Evolutionary conservation across 2,888 invertebrate species (phyloP), one percentile per base, ranked within the genome.

Genomic region (Nemapogon koenigi): DNA sequence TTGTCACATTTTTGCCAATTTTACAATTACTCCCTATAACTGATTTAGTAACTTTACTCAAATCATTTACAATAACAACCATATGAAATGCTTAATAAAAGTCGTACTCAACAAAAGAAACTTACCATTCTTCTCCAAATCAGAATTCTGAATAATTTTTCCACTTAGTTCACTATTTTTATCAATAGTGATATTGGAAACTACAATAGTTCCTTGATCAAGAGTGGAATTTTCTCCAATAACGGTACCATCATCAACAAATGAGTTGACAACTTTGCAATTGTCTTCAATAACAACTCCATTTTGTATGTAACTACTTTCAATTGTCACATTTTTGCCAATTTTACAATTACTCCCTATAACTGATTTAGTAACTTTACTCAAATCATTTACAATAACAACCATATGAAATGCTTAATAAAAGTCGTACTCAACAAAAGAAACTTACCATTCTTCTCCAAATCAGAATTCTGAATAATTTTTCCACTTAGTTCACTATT

Each of bases 281-380:
- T 85, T 81, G 50, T 88, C 87, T 47, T 84, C 86, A 39, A 97
- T 83, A 11, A 58, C 69, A 4, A 86, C 87, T 62, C 88, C 83
- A 41, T 90, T 84, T 81, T 93, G 86, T 26, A 97, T 66, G 49
- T 88, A 89, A 6, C 89, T 88, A 50, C 90, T 85, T 46, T 79
- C 75, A 25, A 97, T 82, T 14, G 55, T 68, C 13, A 91, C 91
- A 66, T 91, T 88, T 44, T 84, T 82, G 16, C 91, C 93, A 43
- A 94, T 85, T 39, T 55, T 68, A 56, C 93, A 91, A 55, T 87
- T 84, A 32, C 81, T 76, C 3, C 95, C 95, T 54, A 97, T 84
- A 1, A 94, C 84, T 39, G 90, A 88, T 52, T 84, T 82, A 2
- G 80, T 65, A 22, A 95, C 64, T 3, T 52, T 52, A 1, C 87